A percentile compares a stretch with the other conserved stretches of the same genome.
These are phyloP conservation scores for Natator depressus DNA, from an alignment of 2,113 vertebrate species.

Conservation along the genomic window DNA sequence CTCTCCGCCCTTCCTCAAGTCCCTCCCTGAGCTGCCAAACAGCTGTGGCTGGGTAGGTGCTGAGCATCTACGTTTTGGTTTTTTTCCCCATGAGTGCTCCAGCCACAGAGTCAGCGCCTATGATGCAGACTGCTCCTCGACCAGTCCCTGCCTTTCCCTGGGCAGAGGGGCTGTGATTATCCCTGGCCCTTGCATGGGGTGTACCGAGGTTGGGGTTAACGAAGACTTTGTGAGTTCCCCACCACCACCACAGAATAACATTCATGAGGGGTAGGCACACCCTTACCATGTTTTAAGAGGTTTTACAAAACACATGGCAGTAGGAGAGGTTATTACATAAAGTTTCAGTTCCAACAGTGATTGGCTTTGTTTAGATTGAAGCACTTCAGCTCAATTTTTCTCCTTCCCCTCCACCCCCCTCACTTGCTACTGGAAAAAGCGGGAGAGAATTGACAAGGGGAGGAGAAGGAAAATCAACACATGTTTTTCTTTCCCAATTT, in stretches of 20 bases:
- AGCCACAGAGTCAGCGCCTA: no score
- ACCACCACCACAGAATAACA: neutral
- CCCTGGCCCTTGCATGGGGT: constrained; percentile 29
- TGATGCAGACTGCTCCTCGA: neutral
- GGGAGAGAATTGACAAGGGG: neutral
- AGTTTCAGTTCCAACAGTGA: neutral
- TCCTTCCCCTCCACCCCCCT: neutral
- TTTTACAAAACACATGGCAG: neutral
- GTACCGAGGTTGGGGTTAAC: constrained; percentile 12
- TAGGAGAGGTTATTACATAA: neutral
- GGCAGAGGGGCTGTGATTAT: constrained; percentile 4
- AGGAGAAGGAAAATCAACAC: neutral
- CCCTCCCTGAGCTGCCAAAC: no score
- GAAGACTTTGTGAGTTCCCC: neutral
- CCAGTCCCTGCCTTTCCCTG: neutral
- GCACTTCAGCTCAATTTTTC: neutral
- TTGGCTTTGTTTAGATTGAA: neutral
- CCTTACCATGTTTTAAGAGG: neutral
- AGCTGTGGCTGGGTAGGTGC: no score
- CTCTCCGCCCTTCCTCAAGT: no score
- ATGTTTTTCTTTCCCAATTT: neutral
- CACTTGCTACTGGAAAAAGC: neutral
- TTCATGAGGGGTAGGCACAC: neutral
- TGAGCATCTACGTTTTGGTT: no score
- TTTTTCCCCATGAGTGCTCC: no score